Evolutionary conservation across 1,140 invertebrate genomes (phyloP), one percentile per base, ranked within the genome.

Genomic region (Brachionus angularis): DNA sequence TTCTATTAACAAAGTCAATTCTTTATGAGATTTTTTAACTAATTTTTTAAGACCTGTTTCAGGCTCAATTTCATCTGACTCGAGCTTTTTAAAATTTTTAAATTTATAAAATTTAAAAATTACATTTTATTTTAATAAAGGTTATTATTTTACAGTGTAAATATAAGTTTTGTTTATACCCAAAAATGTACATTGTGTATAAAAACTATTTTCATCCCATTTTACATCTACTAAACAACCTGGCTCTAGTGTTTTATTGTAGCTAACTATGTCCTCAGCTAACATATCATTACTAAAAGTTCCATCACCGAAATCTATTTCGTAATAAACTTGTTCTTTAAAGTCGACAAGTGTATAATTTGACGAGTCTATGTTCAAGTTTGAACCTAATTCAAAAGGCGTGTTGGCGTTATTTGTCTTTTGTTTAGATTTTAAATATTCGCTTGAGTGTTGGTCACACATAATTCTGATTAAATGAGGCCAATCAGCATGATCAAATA

Each of bases 321-420:
- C 84, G 74, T 85, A 86, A 73, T 85, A 85, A 27, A 82, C 76
- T 27, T 83, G 81, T 23, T 80, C 78, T 29, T 79, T 1, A 78
- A 73, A 10, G 88, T 82, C 62, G 78, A 83, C 8, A 82, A 85
- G 71, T 84, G 81, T 76, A 87, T 88, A 76, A 44, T 83, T 82
- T 76, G 87, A 86, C 74, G n/a, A n/a, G n/a, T 85, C 86, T 1
- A 86, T 86, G 81, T 85, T 85, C 1, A 87, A 86, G 18, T 74
- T 70, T 16, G 80, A 78, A 77, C 78, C 79, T 34, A 77, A 71
- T 52, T 77, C 74, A 8, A 84, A 67, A 25, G 73, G 72, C 21
- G 7, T 31, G 18, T 39, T 23, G 1, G 0, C 46, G 31, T 23
- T 39, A 39, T 34, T n/a, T 50, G 31, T 47, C 23, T 46, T 8